Evolutionary conservation across 2,888 invertebrate genomes (phyloP), one percentile per base, ranked within the genome.

Genomic region (Nowickia ferox): DNA sequence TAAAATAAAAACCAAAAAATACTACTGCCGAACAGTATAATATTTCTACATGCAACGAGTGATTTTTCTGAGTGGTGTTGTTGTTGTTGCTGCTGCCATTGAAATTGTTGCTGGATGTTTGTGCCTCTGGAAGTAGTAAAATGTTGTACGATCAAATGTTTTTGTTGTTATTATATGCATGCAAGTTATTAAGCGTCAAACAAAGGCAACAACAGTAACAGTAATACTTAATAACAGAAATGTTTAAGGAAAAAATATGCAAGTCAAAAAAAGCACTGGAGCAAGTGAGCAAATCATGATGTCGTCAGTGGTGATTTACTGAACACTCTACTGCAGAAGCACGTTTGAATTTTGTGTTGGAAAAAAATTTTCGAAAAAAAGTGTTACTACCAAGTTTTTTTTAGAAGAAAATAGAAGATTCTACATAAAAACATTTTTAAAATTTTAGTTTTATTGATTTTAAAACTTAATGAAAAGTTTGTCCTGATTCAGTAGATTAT

Each of bases 171-270:
- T 79, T 80, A 61, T 30, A 30, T 30, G 30, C 8, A 55, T 86
- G 77, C 79, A 86, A 84, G 77, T 72, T 82, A 84, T 86, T 86
- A 75, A 79, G 83, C 71, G 79, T 80, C 61, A 80, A 83, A 83
- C 80, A 83, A 83, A 61, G 77, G 55, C 65, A 82, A 55, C 55
- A 57, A 72, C 72, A 63, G 17, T 38, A 57, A 72, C 72, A 63
- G 17, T 38, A 81, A 74, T 71, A 46, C 11, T 71, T 42, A 74
- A 84, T 65, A 75, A 84, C 38, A 68, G 63, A 59, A 68, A 66
- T 15, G 11, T 44, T 63, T 53, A 61, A 17, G 38, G 63, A 61
- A 42, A 51, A 13, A 38, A 69, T 59, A 66, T 44, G 40, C 65
- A 59, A 76, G 9, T 40, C 30, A 59, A 40, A 9, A 55, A 59